A percentile compares a stretch with the other conserved stretches of the same genome.
These are phyloP conservation scores for Zaprionus tsacasi DNA, from an alignment of 1,140 invertebrate genomes.

Conservation along the genomic window DNA sequence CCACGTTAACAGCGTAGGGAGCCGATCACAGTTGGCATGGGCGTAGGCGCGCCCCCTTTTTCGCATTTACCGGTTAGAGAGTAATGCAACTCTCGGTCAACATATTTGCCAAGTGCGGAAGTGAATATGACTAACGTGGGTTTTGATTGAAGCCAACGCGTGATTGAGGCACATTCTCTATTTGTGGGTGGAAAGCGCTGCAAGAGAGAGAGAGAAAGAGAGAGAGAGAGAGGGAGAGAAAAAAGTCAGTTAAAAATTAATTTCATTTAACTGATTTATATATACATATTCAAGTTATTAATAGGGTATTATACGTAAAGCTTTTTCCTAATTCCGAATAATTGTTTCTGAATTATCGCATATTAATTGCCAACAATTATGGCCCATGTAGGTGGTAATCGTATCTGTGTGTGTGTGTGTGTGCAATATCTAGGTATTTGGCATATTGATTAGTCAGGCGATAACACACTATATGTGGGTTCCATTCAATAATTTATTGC, in stretches of 20 bases:
- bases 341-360: conserved; percentile 11
- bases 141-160: conserved; percentile 33
- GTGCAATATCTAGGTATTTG: conserved; percentile 15
- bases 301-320: background rate
- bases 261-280: background rate
- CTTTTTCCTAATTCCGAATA: conserved; percentile 4
- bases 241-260: no score
- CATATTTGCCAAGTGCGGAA: conserved; percentile 41
- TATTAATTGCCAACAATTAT: conserved; percentile 37
- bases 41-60: conserved; percentile 36
- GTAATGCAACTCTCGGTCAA: conserved; percentile 38
- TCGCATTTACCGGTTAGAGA: conserved; percentile 23
- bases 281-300: no score
- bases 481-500: conserved; percentile 25
- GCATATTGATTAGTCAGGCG: conserved; percentile 45
- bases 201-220: conserved; percentile 7
- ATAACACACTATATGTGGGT: conserved; percentile 28
- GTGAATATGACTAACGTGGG: conserved; percentile 33
- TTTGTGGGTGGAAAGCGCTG: conserved; percentile 19
- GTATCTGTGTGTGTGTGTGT: background rate
- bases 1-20: conserved; percentile 20
- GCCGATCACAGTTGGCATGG: background rate
- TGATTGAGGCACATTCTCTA: conserved; percentile 27
- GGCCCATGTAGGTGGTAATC: conserved; percentile 16
- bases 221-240: background rate